Evolutionary conservation across 2,888 invertebrate genomes (phyloP).

Genomic region (Coecobrya sp.): DNA sequence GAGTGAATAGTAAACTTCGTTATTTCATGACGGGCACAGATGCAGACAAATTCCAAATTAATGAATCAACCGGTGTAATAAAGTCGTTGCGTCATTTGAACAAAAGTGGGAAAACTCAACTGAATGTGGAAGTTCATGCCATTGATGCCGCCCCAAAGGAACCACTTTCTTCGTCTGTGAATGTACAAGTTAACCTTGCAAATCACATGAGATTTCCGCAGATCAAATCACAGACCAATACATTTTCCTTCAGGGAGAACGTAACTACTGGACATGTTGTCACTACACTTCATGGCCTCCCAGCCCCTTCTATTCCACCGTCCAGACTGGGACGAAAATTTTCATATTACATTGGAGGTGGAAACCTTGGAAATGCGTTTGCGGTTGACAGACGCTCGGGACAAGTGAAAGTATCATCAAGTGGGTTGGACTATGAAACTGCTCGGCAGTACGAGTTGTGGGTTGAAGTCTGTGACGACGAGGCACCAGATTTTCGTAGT

Average conservation of each 20-base stretch:
- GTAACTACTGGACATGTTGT: slow-evolving; percentile 88
- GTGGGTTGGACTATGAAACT: slow-evolving; percentile 95
- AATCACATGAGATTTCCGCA: slow-evolving; percentile 94
- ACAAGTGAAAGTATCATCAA: slow-evolving; percentile 93
- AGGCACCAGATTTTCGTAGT: slow-evolving; percentile 93
- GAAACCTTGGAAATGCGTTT: slow-evolving; percentile 96
- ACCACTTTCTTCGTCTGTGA: slow-evolving; percentile 92
- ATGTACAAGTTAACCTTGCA: slow-evolving; percentile 93
- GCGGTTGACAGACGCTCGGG: slow-evolving; percentile 93
- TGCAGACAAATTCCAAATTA: slow-evolving; percentile 93
- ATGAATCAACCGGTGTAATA: slow-evolving; percentile 95
- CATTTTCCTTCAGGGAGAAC: slow-evolving; percentile 93
- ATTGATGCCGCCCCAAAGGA: slow-evolving; percentile 92
- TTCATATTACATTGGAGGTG: slow-evolving; percentile 96
- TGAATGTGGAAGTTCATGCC: slow-evolving; percentile 93
- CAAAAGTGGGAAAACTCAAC: slow-evolving; percentile 88
- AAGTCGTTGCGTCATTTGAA: slow-evolving; percentile 92
- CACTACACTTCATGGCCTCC: slow-evolving; percentile 82
- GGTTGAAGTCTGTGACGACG: slow-evolving; percentile 96
- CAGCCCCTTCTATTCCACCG: slow-evolving; percentile 69
- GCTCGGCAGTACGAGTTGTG: slow-evolving; percentile 95
- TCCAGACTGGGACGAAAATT: slow-evolving; percentile 87
- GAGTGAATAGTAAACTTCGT: slow-evolving; percentile 94
- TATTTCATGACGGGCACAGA: slow-evolving; percentile 95
- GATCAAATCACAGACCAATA: slow-evolving; percentile 89